Conservation (phyloP, 1,140 invertebrate species). For the Tetragonula clypearis region DNA sequence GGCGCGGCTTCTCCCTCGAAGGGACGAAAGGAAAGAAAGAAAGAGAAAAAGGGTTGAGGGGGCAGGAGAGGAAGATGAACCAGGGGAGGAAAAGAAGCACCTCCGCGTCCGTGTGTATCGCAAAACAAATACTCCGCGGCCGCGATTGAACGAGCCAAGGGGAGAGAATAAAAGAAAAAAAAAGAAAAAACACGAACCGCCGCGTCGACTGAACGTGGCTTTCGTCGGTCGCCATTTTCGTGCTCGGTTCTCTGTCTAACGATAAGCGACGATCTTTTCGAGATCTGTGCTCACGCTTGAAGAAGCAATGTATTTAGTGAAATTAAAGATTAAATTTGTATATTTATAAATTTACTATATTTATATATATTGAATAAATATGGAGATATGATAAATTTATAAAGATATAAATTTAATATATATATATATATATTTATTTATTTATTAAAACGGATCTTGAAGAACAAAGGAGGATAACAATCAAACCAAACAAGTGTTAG, state of each 20-base stretch:
- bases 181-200: slow-evolving; percentile 46
- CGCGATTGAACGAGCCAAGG: slow-evolving; percentile 36
- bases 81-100: slow-evolving; percentile 17
- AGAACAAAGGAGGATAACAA: neutral
- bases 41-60: slow-evolving; percentile 6
- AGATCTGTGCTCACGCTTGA: neutral
- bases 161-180: slow-evolving; percentile 47
- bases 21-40: slow-evolving; percentile 37
- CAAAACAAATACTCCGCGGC: slow-evolving; percentile 64
- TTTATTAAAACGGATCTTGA: neutral
- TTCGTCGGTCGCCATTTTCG: slow-evolving; percentile 38
- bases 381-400: no score
- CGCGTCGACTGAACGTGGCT: slow-evolving; percentile 1
- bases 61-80: neutral
- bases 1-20: slow-evolving; percentile 61
- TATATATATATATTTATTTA: no score
- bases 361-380: no score
- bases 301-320: neutral
- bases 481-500: no score
- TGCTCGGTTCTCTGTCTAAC: neutral
- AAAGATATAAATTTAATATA: no score
- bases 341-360: no score
- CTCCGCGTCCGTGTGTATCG: slow-evolving; percentile 49
- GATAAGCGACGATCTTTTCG: neutral
- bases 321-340: neutral